Conservation (phyloP, 2,797 vertebrate species). For the Lithobates sylvaticus region DNA sequence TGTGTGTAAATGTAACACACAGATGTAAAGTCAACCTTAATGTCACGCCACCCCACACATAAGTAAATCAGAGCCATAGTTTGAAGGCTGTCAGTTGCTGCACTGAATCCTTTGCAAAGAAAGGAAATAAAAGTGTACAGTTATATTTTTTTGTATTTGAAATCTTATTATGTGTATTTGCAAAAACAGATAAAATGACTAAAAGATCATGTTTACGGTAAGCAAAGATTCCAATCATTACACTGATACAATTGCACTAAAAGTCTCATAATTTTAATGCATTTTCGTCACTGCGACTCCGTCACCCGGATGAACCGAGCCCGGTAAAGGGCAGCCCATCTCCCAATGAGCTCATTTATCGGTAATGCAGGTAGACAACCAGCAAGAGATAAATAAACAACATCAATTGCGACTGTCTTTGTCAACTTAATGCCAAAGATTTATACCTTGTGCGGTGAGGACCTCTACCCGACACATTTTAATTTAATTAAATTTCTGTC, state of each 20-base stretch:
- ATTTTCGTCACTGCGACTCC: background rate
- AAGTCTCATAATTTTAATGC: conserved; percentile 24
- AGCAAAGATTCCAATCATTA: background rate
- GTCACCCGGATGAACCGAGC: conserved; percentile 14
- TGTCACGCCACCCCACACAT: no score
- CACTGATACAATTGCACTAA: conserved; percentile 10
- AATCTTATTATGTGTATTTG: no score
- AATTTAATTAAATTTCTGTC: conserved; percentile 86
- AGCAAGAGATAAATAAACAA: conserved; percentile 56
- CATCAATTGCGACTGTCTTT: conserved; percentile 69
- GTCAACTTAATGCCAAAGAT: conserved; percentile 80
- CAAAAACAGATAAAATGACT: background rate
- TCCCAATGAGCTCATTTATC: background rate
- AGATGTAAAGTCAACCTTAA: no score
- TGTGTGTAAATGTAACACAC: no score
- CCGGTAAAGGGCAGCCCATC: conserved; percentile 33
- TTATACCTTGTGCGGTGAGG: conserved; percentile 75
- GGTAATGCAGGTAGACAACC: conserved; percentile 45
- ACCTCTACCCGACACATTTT: conserved; percentile 80
- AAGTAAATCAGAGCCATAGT: no score
- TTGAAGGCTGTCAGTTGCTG: no score
- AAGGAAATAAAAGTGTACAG: no score
- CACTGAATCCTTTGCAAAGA: no score
- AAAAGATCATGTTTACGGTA: background rate
- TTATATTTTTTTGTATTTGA: no score